phyloP scores from a whole-genome alignment of 2,113 vertebrate species.

The Nesoenas mayeri region DNA sequence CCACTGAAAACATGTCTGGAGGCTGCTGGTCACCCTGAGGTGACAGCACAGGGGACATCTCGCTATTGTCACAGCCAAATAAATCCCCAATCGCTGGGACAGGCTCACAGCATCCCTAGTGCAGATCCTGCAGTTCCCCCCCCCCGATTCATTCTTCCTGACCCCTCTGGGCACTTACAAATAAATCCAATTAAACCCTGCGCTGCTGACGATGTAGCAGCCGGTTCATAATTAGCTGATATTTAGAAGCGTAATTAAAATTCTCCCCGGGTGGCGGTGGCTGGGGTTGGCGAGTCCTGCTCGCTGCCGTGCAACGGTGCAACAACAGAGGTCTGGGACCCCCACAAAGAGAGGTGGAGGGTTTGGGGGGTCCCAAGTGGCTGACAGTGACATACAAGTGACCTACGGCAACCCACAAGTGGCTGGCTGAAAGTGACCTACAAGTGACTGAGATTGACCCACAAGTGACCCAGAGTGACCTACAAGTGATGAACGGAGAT shows the following conservation, averaged over 20 bases:
- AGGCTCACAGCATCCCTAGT: background rate
- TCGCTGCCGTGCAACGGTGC: rapidly evolving
- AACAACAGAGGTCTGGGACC: too few species aligned
- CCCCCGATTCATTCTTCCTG: background rate
- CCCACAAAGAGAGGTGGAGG: too few species aligned
- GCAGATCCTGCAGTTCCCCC: background rate
- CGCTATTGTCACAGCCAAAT: rapidly evolving
- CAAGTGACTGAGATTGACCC: too few species aligned
- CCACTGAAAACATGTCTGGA: background rate
- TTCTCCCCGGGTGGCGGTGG: background rate
- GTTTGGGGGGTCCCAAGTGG: too few species aligned
- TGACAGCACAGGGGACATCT: background rate
- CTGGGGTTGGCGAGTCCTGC: background rate
- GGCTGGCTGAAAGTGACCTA: too few species aligned
- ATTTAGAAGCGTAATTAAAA: background rate
- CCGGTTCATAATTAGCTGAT: background rate
- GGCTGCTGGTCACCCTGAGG: background rate
- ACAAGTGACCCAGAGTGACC: too few species aligned
- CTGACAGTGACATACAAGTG: too few species aligned
- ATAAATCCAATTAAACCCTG: background rate
- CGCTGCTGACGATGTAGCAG: background rate
- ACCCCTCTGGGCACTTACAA: background rate
- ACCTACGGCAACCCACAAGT: too few species aligned
- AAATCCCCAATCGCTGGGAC: background rate
- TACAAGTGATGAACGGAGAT: too few species aligned